Base-by-base conservation (phyloP, 2,888 invertebrate species). In the Cistogaster globosa region DNA sequence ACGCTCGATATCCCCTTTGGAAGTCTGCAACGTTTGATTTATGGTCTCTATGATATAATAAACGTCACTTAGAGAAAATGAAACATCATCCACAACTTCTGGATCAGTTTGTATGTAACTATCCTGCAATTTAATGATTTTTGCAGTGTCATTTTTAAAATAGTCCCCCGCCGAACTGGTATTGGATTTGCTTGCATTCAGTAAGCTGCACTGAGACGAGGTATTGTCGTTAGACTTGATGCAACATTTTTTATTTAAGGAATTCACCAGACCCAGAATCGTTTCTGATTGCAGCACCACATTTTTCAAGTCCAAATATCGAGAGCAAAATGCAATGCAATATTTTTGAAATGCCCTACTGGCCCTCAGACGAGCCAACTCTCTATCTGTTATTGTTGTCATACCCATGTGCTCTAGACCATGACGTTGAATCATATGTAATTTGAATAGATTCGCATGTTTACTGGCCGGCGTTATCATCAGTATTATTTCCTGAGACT, bases 391-490 rank as follows among this genome's bases (percentile, higher is more conserved):
- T 9, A 87, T 86, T 45, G 78, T 87, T 2, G 79, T 86, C 86
- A 87, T 83, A n/a, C 85, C 86, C 51, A 87, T 57, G 32, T 87
- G 87, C 0, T 6, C 45, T 11, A 71, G 69, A 7, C 45, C 38
- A 1, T 79, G 38, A 1, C 88, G 77, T 69, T 87, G 82, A 48
- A 88, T 83, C 11, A 84, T 80, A 63, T 88, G 87, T 22, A 88
- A n/a, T 62, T 87, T 88, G 58, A 81, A 86, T 12, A 72, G 81
- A 32, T 81, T 80, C 0, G 20, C 20, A 72, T 86, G 86, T 68
- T 48, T 85, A 18, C 85, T 86, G 51, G 87, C 81, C n/a, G 88
- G 88, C 9, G 88, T 87, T 26, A 88, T 86, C 74, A 88, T 55
- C 6, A 88, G 45, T 26, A 88, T 51, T 16, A 87, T 76, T 45